Conservation (phyloP, 2,888 invertebrate species). For the Acheta domesticus region DNA sequence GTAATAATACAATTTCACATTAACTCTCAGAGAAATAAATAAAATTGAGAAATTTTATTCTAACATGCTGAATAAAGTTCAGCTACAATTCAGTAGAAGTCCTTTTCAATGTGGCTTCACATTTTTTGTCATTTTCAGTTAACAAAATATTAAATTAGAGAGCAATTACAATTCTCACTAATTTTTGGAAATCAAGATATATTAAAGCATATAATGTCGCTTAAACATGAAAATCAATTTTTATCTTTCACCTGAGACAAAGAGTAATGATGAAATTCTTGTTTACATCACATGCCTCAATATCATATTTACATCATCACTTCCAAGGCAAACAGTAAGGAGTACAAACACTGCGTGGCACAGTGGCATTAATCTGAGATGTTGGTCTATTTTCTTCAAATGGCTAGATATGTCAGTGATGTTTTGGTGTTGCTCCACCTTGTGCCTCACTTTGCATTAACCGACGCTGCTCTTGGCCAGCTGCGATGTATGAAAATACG, state of each 20-base stretch:
- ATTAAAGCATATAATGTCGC: neutral
- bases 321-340: neutral
- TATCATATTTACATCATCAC: neutral
- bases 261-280: neutral
- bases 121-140: too few relatives aligned
- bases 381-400: neutral
- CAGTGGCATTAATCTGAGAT: neutral
- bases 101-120: too few relatives aligned
- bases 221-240: neutral
- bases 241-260: constrained; percentile 7
- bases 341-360: neutral
- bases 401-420: constrained; percentile 28
- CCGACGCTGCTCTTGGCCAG: constrained; percentile 69
- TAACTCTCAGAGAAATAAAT: too few relatives aligned
- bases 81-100: too few relatives aligned
- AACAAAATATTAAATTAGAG: neutral
- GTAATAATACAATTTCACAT: too few relatives aligned
- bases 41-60: too few relatives aligned
- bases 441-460: constrained; percentile 52
- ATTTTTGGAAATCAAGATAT: neutral
- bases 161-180: neutral
- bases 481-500: constrained; percentile 98
- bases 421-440: constrained; percentile 21
- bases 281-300: neutral
- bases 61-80: too few relatives aligned